phyloP scores from a whole-genome alignment of 2,888 invertebrate species.

The Tipula unca region DNA sequence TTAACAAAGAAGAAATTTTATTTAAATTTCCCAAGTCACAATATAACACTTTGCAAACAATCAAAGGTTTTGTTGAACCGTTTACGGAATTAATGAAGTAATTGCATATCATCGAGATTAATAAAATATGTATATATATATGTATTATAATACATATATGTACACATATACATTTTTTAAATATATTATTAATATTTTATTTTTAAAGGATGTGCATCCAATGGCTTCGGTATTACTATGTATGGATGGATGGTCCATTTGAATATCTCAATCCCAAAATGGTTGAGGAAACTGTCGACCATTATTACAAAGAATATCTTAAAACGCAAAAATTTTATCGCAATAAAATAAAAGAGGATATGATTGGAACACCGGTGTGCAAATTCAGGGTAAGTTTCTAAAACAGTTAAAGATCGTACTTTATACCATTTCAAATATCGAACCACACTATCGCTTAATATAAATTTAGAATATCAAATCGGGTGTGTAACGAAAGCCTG shows the following conservation, averaged over 20 bases:
- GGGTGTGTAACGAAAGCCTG: too few relatives aligned
- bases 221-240: constrained; percentile 73
- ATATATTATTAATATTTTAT: neutral
- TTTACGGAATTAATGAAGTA: constrained; percentile 61
- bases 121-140: neutral
- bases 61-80: constrained; percentile 62
- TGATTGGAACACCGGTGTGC: constrained; percentile 50
- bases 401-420: constrained; percentile 22
- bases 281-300: constrained; percentile 73
- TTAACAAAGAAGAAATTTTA: constrained; percentile 70
- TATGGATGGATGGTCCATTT: constrained; percentile 91
- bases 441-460: too few relatives aligned
- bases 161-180: too few relatives aligned
- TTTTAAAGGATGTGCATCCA: constrained; percentile 46
- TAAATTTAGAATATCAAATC: too few relatives aligned
- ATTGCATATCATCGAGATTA: neutral
- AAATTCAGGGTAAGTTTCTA: constrained; percentile 35
- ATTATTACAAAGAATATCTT: constrained; percentile 68
- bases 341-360: constrained; percentile 66
- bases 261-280: constrained; percentile 69
- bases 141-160: too few relatives aligned
- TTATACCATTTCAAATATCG: too few relatives aligned
- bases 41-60: constrained; percentile 71
- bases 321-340: constrained; percentile 71
- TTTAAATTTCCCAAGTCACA: constrained; percentile 71